Conservation (phyloP, 2,797 vertebrate species). For the Cichlasoma orientale region DNA sequence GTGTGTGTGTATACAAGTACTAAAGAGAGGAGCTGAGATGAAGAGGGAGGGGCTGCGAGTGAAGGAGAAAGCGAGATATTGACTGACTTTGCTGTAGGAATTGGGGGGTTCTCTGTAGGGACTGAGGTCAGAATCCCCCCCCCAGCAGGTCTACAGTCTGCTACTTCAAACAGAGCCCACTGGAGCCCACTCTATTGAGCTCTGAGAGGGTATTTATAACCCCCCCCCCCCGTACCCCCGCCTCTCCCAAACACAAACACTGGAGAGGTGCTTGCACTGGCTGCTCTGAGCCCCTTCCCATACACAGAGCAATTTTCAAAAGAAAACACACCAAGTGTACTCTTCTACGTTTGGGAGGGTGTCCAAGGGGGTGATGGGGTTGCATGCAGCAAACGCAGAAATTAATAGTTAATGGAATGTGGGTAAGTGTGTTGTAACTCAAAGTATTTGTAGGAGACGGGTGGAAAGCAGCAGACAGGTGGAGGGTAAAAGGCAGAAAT, state of each 20-base stretch:
- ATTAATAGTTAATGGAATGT: conserved; percentile 77
- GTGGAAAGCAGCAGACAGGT: conserved; percentile 55
- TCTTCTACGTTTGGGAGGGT: conserved; percentile 52
- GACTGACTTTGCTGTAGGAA: conserved; percentile 81
- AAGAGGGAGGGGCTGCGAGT: conserved; percentile 58
- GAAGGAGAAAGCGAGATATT: conserved; percentile 79
- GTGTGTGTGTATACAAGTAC: conserved; percentile 38
- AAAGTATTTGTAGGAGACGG: conserved; percentile 58
- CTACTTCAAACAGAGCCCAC: conserved; percentile 84
- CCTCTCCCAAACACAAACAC: conserved; percentile 70
- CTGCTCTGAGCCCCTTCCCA: conserved; percentile 68
- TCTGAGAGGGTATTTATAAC: conserved; percentile 84
- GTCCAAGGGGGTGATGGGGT: conserved; percentile 30
- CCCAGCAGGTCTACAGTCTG: conserved; percentile 84
- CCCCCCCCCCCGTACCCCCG: conserved; percentile 58
- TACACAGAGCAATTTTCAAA: conserved; percentile 73
- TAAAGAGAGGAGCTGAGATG: conserved; percentile 56
- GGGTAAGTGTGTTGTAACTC: conserved; percentile 68
- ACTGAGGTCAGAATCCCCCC: conserved; percentile 82
- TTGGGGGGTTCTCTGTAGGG: conserved; percentile 80
- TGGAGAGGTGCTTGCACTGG: conserved; percentile 61
- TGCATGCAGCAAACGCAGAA: conserved; percentile 62
- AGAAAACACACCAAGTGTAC: conserved; percentile 63
- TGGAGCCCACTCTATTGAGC: conserved; percentile 80
- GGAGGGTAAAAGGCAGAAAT: conserved; percentile 44